Base-by-base conservation (phyloP, 2,113 vertebrate genomes). In the Ptychochromis oligacanthus region DNA sequence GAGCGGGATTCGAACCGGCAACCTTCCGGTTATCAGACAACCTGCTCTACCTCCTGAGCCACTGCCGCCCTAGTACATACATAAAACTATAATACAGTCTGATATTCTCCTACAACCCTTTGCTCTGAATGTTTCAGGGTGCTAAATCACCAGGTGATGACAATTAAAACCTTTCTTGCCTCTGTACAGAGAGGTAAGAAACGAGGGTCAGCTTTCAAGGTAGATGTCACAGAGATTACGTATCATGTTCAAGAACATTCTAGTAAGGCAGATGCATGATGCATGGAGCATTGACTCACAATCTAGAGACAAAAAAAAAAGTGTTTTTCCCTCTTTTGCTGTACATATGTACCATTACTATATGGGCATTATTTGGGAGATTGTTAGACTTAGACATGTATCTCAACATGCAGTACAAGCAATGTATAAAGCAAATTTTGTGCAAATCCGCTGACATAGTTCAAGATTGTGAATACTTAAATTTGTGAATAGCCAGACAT, bases 401-500 rank as follows among this genome's bases (percentile, higher is more conserved):
- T 70, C 43, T 49, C 24, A 1, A 59, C 24, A 38, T 76, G 14
- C 31, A 82, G 20, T 43, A 64, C 0, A 79, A 81, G 12, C 55
- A 28, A 26, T 58, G 4, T 55, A 24, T 49, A 67, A 67, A 49
- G 40, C 22, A 67, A 18, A 46, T 52, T 5, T 72, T 70, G 49
- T 26, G 43, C 7, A 52, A 72, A 26, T 52, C 28, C 43, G 52
- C 17, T 52, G 43, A 52, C 65, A 20, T 70, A 49, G 15, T 7
- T 52, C 18, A 7, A 52, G 17, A 49, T 49, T 49, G 24, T 20
- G 15, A 70, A 24, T 70, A 11, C 20, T 67, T 54, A 22, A 64
- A 52, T 74, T 77, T 62, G 3, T 72, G 15, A 84, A 79, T 72
- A 74, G 43, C 28, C 31, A 65, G 60, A 72, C 20, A 64, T 28